Evolutionary conservation across 2,113 vertebrate species (phyloP).

Genomic region (Tretioscincus oriximinensis): DNA sequence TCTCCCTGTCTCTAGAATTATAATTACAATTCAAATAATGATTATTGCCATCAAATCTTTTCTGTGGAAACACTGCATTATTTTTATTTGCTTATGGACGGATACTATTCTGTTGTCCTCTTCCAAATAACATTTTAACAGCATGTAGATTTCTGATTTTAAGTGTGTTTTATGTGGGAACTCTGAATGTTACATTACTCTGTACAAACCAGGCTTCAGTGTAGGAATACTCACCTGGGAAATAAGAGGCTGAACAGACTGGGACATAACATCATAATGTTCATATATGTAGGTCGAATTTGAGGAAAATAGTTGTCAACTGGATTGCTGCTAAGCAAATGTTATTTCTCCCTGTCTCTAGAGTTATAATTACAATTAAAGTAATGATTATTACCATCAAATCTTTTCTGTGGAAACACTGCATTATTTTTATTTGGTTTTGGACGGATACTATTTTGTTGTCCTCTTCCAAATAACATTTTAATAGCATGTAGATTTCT

Average conservation of each 20-base stretch:
- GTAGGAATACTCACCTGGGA: background rate
- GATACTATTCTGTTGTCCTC: slow-evolving; percentile 1
- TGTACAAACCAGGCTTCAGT: background rate
- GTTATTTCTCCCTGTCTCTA: background rate
- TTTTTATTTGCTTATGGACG: background rate
- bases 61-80: background rate
- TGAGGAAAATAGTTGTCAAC: slow-evolving; percentile 1
- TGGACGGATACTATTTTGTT: background rate
- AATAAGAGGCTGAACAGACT: background rate
- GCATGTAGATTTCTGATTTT: too few species aligned
- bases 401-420: background rate
- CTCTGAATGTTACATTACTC: background rate
- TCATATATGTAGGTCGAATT: background rate
- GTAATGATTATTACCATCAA: background rate
- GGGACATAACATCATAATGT: background rate
- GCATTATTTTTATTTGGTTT: background rate
- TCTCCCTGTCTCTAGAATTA: background rate
- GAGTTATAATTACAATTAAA: background rate
- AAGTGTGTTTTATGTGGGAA: background rate
- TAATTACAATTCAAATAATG: background rate
- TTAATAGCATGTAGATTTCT: background rate
- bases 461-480: background rate
- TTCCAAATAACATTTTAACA: too few species aligned
- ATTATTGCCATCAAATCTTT: background rate
- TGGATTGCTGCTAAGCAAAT: background rate